phyloP scores from a whole-genome alignment of 2,113 vertebrate genomes.

The Lagopus leucura region DNA sequence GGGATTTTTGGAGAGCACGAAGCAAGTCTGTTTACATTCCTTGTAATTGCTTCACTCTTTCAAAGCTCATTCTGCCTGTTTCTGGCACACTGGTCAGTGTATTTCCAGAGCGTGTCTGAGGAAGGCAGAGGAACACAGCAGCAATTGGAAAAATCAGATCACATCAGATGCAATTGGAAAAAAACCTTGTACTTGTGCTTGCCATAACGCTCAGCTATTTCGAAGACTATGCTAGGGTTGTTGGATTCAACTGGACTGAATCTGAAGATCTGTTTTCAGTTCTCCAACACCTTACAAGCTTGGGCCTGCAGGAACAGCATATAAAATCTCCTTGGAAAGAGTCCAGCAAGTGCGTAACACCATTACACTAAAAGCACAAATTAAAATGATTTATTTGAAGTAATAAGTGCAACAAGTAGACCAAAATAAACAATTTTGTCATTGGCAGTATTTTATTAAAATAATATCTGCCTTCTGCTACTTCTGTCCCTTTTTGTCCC shows the following conservation, averaged over 20 bases:
- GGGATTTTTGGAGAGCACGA: not conserved
- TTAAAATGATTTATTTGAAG: not conserved
- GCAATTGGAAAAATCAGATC: no score
- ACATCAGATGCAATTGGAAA: not conserved
- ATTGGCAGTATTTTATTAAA: not conserved
- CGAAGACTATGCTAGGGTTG: not conserved
- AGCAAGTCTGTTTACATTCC: not conserved
- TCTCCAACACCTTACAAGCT: not conserved
- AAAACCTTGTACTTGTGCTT: not conserved
- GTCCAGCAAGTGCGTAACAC: not conserved
- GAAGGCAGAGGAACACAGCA: not conserved
- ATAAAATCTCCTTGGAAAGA: not conserved
- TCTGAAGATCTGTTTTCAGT: not conserved
- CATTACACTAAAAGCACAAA: not conserved
- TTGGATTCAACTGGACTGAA: not conserved
- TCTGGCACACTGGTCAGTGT: fast-evolving
- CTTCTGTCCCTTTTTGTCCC: not conserved
- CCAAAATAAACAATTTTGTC: not conserved
- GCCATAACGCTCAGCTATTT: not conserved
- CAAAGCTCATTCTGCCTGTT: not conserved
- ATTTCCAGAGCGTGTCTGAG: not conserved
- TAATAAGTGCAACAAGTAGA: not conserved
- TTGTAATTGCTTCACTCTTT: not conserved
- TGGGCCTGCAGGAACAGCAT: not conserved
- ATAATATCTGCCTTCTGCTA: not conserved